These are phyloP conservation scores for Peromyscus melanophrys DNA, from an alignment of 2,797 vertebrate genomes.

Conservation along the genomic window DNA sequence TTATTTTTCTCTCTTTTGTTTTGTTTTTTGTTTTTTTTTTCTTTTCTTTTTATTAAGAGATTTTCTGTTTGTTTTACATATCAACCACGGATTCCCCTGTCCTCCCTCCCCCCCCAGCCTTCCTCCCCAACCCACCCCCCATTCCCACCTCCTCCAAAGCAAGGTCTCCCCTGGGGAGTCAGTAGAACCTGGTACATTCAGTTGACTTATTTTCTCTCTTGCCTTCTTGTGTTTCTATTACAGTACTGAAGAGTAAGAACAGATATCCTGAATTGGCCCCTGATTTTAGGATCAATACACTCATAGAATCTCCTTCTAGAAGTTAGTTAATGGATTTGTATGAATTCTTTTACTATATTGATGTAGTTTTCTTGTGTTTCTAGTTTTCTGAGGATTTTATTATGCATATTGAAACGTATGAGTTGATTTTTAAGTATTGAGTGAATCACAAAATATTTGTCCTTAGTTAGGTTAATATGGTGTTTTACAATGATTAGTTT, in stretches of 20 bases:
- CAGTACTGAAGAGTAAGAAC: neutral
- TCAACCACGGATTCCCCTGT: too few relatives aligned
- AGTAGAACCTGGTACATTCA: too few relatives aligned
- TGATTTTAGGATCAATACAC: neutral
- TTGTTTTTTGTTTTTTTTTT: too few relatives aligned
- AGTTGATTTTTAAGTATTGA: conserved; percentile 25
- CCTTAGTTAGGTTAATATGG: neutral
- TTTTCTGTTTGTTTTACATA: too few relatives aligned
- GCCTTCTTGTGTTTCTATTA: neutral
- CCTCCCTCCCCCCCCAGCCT: too few relatives aligned
- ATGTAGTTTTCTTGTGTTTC: neutral
- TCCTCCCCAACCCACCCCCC: too few relatives aligned
- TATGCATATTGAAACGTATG: neutral
- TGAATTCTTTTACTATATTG: neutral
- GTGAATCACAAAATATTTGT: neutral
- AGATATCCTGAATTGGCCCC: neutral
- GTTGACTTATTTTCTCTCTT: neutral
- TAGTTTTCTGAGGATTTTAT: conserved; percentile 24
- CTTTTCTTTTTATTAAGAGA: too few relatives aligned
- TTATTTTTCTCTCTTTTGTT: neutral
- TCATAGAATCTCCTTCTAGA: neutral
- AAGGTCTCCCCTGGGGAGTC: too few relatives aligned
- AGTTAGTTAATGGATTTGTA: neutral
- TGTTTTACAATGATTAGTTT: neutral
- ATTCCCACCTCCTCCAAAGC: too few relatives aligned